phyloP scores from a whole-genome alignment of 2,888 invertebrate species.

The Noctua janthe region DNA sequence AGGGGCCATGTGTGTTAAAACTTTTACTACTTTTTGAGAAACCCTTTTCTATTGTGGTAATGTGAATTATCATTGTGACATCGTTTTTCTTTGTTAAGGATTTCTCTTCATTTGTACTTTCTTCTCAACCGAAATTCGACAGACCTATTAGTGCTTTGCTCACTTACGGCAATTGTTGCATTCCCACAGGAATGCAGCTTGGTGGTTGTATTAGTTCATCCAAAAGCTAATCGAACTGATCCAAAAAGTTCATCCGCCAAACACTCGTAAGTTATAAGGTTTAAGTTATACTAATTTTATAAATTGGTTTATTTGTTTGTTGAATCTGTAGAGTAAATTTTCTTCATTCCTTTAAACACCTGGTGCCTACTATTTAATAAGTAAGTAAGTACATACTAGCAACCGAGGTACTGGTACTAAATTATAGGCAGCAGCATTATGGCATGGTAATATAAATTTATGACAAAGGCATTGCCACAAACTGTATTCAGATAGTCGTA shows the following conservation, averaged over 20 bases:
- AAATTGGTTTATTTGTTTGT: background rate
- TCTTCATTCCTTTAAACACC: background rate
- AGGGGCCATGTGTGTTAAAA: slow-evolving; percentile 7
- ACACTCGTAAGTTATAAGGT: background rate
- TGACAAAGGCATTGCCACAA: slow-evolving; percentile 1
- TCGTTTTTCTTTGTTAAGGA: slow-evolving; percentile 24
- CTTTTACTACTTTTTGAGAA: slow-evolving; percentile 40
- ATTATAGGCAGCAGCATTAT: background rate
- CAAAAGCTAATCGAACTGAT: background rate
- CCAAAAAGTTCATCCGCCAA: background rate
- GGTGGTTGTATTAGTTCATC: background rate
- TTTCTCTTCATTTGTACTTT: slow-evolving; percentile 18
- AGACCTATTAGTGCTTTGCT: background rate
- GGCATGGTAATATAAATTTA: background rate
- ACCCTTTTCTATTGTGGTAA: slow-evolving; percentile 41
- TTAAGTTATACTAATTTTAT: background rate
- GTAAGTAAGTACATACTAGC: background rate
- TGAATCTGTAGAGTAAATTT: background rate
- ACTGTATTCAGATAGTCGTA: slow-evolving; percentile 14
- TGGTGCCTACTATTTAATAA: background rate
- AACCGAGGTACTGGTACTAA: background rate
- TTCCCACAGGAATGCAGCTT: background rate
- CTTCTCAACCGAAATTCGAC: slow-evolving; percentile 7
- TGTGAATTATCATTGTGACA: slow-evolving; percentile 34
- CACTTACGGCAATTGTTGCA: background rate